Conservation (phyloP, 2,797 vertebrate species). For the Echiichthys vipera region DNA sequence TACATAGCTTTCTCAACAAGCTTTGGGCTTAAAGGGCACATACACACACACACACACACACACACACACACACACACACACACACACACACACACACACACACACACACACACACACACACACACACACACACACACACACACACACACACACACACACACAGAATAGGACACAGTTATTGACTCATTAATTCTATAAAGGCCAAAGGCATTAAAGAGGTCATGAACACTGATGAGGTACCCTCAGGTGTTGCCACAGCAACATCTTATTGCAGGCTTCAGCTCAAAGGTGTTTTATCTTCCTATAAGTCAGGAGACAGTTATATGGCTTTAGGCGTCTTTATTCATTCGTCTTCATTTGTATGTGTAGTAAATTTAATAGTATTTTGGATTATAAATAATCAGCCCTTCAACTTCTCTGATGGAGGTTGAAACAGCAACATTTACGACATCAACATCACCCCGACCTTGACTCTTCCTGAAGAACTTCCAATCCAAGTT, state of each 20-base stretch:
- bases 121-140: slow-evolving; percentile 6
- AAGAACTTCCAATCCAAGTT: no score
- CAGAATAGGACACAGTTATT: slow-evolving; percentile 13
- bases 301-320: background rate
- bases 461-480: no score
- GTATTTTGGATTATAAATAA: background rate
- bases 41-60: background rate
- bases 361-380: background rate
- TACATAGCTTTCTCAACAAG: background rate
- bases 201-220: slow-evolving; percentile 19
- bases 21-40: slow-evolving; percentile 9
- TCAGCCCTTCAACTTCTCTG: background rate
- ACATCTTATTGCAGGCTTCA: slow-evolving; percentile 21
- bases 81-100: background rate
- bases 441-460: no score
- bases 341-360: no score
- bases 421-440: background rate
- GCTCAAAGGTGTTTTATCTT: background rate
- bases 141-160: background rate
- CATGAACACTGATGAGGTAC: slow-evolving; percentile 26
- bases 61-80: slow-evolving; percentile 8
- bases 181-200: slow-evolving; percentile 47
- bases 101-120: slow-evolving; percentile 3
- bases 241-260: slow-evolving; percentile 49
- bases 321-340: background rate